phyloP scores from a whole-genome alignment of 2,888 invertebrate genomes.

The Meganola albula region DNA sequence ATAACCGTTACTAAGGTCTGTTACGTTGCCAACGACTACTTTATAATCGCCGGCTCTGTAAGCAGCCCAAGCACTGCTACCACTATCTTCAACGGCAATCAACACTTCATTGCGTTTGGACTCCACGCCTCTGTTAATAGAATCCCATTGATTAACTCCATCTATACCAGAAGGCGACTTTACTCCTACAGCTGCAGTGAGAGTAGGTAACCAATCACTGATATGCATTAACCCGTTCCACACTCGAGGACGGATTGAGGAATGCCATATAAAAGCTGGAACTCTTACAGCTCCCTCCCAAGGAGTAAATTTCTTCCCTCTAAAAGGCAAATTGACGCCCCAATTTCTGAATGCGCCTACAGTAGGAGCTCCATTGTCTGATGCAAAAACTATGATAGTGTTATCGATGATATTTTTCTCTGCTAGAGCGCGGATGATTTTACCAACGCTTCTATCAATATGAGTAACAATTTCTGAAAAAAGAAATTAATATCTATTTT shows the following conservation, averaged over 20 bases:
- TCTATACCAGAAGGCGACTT: conserved; percentile 67
- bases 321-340: conserved; percentile 86
- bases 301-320: conserved; percentile 88
- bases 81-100: conserved; percentile 76
- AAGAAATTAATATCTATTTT: no score
- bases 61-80: conserved; percentile 70
- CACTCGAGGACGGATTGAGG: conserved; percentile 79
- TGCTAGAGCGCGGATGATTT: conserved; percentile 82
- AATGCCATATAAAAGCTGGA: conserved; percentile 84
- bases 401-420: conserved; percentile 84
- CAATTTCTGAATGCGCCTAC: conserved; percentile 84
- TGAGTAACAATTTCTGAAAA: conserved; percentile 80
- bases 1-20: conserved; percentile 53
- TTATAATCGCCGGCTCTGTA: conserved; percentile 80
- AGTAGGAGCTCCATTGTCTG: conserved; percentile 93
- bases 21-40: conserved; percentile 77
- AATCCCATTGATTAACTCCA: conserved; percentile 83
- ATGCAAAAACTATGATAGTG: conserved; percentile 90
- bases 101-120: conserved; percentile 76
- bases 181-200: conserved; percentile 64
- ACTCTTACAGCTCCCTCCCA: conserved; percentile 92
- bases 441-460: conserved; percentile 89
- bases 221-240: conserved; percentile 83
- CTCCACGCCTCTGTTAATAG: conserved; percentile 66
- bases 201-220: conserved; percentile 90